Evolutionary conservation across 2,888 invertebrate genomes (phyloP), one percentile per base, ranked within the genome.

Genomic region (Ornithoptera alexandrae): DNA sequence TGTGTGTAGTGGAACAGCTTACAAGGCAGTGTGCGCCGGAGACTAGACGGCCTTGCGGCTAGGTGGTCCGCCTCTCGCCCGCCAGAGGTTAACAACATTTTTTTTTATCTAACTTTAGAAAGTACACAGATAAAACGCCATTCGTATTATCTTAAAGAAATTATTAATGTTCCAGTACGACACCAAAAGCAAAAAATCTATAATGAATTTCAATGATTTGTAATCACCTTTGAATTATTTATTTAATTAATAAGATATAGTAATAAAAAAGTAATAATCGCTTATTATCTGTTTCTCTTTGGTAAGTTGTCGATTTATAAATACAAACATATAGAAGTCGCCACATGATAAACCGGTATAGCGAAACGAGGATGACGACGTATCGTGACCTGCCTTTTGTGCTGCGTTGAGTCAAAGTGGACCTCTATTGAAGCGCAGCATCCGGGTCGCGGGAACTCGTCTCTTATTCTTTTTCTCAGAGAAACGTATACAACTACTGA

Each of bases 21-120:
- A 73, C 76, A 73, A 75, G 75, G 73, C 74, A 73, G 74, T 69
- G 73, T 69, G 71, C 68, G 80, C 77, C 82, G 88, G 85, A 88
- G 88, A 90, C 91, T 87, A 87, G 92, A 88, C 88, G 84, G 84
- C 85, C 83, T 83, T 82, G 82, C 78, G 76, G 75, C 76, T 76
- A 76, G 77, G 78, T 80, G 84, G 78, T 83, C 84, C 81, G 85
- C 83, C 85, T 84, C 87, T 91, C 90, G 88, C 90, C 46, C 84
- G 83, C 84, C 85, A 90, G 90, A 92, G 90, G 91, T 91, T 88
- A 90, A 90, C 88, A 85, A 88, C 89, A 84, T 86, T 65, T 64
- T 59, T 65, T 87, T 87, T 87, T 81, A 88, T 89, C 88, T 87
- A 88, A 87, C 86, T 91, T 91, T 92, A 92, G 92, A 92, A 92